Percentiles rank a stretch among this genome's conserved stretches.
Evolutionary conservation across 2,888 invertebrate species (phyloP).

Genomic region (Arctia plantaginis): DNA sequence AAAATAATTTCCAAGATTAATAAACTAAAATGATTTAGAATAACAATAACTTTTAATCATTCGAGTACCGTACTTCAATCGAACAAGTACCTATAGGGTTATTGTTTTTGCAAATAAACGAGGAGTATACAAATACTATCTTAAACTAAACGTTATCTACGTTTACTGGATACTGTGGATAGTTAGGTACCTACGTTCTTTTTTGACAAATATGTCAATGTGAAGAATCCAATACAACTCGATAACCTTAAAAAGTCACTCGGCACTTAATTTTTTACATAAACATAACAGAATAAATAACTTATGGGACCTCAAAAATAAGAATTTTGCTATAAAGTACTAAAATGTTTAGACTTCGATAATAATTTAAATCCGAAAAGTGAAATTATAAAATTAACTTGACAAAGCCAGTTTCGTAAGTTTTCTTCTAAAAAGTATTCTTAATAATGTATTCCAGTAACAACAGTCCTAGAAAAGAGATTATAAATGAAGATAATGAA

Average conservation of each 20-base stretch:
- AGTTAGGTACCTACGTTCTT: not conserved
- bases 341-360: not conserved
- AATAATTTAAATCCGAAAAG: not conserved
- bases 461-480: conserved; percentile 30
- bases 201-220: conserved; percentile 2
- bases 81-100: too few relatives aligned
- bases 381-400: not conserved
- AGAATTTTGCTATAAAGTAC: not conserved
- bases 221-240: not conserved
- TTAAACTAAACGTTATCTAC: not conserved
- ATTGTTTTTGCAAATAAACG: not conserved
- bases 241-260: not conserved
- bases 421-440: not conserved
- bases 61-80: too few relatives aligned
- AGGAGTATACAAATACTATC: not conserved
- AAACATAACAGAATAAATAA: not conserved
- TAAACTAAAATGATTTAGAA: too few relatives aligned
- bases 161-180: not conserved
- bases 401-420: not conserved
- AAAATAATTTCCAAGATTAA: too few relatives aligned
- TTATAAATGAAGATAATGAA: conserved; percentile 31
- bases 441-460: conserved; percentile 17
- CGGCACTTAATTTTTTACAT: not conserved
- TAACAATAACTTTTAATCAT: too few relatives aligned
- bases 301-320: not conserved